Base-by-base conservation (phyloP, 2,797 vertebrate genomes). In the Malacoraja senta region DNA sequence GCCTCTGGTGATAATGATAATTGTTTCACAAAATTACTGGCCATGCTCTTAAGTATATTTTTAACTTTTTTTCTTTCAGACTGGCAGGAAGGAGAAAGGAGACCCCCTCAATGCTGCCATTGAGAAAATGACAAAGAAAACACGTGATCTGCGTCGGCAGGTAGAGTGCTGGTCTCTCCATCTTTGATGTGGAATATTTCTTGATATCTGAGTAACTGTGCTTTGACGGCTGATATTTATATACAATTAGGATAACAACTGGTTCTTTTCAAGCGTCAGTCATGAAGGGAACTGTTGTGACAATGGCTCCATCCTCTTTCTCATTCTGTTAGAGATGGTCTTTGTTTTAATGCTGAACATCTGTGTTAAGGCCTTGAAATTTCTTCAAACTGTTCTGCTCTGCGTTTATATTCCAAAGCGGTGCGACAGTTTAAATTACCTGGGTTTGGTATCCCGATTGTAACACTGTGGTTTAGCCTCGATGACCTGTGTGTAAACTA, bases 111-210 rank as follows among this genome's bases (percentile, higher is more conserved):
- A 99, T 96, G 98, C 98, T 93, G 99, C 99, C 84, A 99, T 99
- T 93, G 99, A 99, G 95, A 99, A 99, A 96, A 99, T 99, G 99
- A 99, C 99, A 94, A 99, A 99, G 97, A 99, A 99, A 96, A 99
- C 98, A 93, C 96, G 99, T 95, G 99, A 99, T 94, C 96, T 99
- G 93, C 98, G 99, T 94, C 97, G 99, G 97, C 99, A 99, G 98
- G 99, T 99, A 96, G 94, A 58, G 7, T 92, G 12, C 58, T 76
- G 12, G 24, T 53, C 24, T 76, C 10, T 29, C 29, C n/a, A 21
- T 4, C 53, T n/a, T 84, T 61, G 53, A 13, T 10, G 1, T 84
- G 53, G n/a, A 61, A n/a, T 61, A 17, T 88, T 2, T 88, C n/a
- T 63, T 68, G 63, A 68, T 68, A 35, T 19, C 32, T 68, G 61